phyloP scores from a whole-genome alignment of 2,888 invertebrate species.

The Chamaedrilus cognettii region DNA sequence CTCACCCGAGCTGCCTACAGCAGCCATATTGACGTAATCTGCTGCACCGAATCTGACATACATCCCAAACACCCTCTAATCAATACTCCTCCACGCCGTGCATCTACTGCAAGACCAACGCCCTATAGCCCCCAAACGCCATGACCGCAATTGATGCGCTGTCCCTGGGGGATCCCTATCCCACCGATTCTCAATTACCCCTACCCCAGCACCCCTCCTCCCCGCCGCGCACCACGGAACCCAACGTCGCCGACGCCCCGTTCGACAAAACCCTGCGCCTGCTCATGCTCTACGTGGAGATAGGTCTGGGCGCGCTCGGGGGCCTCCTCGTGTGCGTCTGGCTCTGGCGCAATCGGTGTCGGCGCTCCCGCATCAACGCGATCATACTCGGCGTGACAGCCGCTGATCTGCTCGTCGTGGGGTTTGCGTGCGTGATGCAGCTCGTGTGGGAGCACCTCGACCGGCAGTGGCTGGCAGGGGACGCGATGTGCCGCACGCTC shows the following conservation, averaged over 20 bases:
- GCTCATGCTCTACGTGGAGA: constrained; percentile 45
- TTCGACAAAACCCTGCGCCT: constrained; percentile 45
- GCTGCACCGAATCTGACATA: too few relatives aligned
- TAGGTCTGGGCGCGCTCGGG: constrained; percentile 48
- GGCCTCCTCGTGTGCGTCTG: constrained; percentile 49
- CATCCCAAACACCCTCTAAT: too few relatives aligned
- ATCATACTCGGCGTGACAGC: constrained; percentile 57
- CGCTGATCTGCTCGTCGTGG: constrained; percentile 55
- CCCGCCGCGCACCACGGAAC: neutral
- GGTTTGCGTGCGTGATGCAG: constrained; percentile 43
- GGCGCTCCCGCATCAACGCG: constrained; percentile 50
- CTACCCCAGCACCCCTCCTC: too few relatives aligned
- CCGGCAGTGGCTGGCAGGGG: constrained; percentile 52
- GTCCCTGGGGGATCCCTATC: too few relatives aligned
- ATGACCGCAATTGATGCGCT: too few relatives aligned
- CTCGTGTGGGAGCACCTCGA: constrained; percentile 40
- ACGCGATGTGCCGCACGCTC: constrained; percentile 52
- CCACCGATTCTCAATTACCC: neutral
- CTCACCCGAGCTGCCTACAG: too few relatives aligned
- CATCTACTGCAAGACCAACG: too few relatives aligned
- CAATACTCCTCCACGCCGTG: too few relatives aligned
- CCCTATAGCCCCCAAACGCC: too few relatives aligned
- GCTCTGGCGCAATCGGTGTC: constrained; percentile 47
- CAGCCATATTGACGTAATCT: too few relatives aligned
- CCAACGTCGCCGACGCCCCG: constrained; percentile 46